Conservation (phyloP, 2,888 invertebrate species). For the Norana najaformis region DNA sequence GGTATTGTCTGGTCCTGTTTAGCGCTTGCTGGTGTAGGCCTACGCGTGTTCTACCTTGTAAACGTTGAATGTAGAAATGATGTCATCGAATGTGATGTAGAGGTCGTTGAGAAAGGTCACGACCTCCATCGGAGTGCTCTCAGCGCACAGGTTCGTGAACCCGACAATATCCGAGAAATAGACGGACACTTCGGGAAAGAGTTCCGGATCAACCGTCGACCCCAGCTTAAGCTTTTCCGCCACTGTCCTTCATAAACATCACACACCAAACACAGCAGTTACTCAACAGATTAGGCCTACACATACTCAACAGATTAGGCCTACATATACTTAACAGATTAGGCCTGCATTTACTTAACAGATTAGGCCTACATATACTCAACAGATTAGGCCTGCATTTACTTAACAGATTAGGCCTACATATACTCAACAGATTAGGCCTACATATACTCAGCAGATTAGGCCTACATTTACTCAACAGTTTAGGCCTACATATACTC, state of each 20-base stretch:
- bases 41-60: conserved; percentile 24
- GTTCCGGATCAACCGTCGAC: conserved; percentile 36
- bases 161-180: conserved; percentile 42
- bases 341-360: too few species aligned
- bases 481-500: too few species aligned
- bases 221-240: conserved; percentile 40
- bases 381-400: too few species aligned
- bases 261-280: not conserved
- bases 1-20: not conserved
- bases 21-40: not conserved
- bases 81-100: conserved; percentile 34
- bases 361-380: too few species aligned
- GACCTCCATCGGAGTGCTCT: conserved; percentile 36
- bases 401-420: too few species aligned
- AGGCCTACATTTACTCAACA: too few species aligned
- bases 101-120: conserved; percentile 34
- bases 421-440: too few species aligned
- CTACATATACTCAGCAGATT: too few species aligned
- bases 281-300: not conserved
- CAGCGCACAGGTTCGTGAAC: conserved; percentile 38
- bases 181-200: conserved; percentile 38
- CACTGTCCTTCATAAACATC: conserved; percentile 70
- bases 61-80: conserved; percentile 35
- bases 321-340: too few species aligned
- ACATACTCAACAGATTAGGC: not conserved